These are phyloP conservation scores for Falco columbarius DNA, from an alignment of 2,797 vertebrate genomes.

Conservation along the genomic window DNA sequence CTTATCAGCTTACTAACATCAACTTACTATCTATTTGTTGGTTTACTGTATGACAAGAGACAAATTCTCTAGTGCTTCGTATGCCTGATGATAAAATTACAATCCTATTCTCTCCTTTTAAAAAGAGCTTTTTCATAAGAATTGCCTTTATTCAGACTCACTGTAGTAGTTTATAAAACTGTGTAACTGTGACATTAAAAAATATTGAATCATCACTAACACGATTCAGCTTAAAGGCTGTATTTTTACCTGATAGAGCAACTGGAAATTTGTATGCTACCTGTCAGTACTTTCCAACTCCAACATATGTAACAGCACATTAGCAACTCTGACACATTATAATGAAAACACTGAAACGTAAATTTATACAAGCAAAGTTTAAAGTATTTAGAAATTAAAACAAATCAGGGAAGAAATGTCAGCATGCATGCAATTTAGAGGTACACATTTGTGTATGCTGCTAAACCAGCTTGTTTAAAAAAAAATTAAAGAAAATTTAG, in stretches of 20 bases:
- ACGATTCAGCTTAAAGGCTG: not conserved
- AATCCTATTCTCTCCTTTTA: not conserved
- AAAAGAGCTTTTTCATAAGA: not conserved
- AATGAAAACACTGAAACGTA: not conserved
- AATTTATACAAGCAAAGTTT: not conserved
- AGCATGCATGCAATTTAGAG: not conserved
- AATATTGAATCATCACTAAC: not conserved
- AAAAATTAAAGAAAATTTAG: not conserved
- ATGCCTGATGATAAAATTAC: not conserved
- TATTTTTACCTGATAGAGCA: not conserved
- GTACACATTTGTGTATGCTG: not conserved
- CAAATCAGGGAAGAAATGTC: not conserved
- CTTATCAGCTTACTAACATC: not conserved
- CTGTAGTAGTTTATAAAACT: not conserved
- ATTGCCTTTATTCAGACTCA: not conserved
- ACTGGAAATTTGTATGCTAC: not conserved
- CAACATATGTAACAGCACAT: not conserved
- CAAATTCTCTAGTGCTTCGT: not conserved
- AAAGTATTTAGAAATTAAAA: not conserved
- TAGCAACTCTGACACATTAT: not conserved
- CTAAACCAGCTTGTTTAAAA: not conserved
- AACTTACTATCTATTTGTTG: not conserved
- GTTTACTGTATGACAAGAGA: not conserved
- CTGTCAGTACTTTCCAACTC: not conserved
- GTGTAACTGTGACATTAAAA: not conserved